phyloP scores from a whole-genome alignment of 2,888 invertebrate species.

The Linnaemya vulpina region DNA sequence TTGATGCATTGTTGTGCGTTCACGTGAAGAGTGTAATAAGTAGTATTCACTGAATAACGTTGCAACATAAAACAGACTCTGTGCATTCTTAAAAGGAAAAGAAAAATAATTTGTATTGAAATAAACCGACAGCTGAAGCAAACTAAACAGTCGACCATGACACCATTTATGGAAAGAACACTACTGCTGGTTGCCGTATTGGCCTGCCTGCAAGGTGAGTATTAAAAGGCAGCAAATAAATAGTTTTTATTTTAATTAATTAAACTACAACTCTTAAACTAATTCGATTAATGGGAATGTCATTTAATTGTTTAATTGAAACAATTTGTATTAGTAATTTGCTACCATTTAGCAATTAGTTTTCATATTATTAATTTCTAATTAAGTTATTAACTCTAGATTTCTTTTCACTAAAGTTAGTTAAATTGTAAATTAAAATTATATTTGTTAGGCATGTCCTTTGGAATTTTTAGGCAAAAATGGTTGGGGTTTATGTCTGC shows the following conservation, averaged over 20 bases:
- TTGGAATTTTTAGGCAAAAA: too few species aligned
- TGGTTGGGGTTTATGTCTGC: too few species aligned
- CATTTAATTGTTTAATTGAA: constrained; percentile 12
- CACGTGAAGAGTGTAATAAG: neutral
- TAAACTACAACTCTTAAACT: constrained; percentile 12
- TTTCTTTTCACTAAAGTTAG: neutral
- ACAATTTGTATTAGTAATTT: neutral
- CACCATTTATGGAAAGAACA: constrained; percentile 81
- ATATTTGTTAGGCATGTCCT: too few species aligned
- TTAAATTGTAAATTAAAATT: too few species aligned
- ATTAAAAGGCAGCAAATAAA: neutral
- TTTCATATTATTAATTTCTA: neutral
- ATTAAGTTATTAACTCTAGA: too few species aligned
- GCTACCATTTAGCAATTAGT: neutral
- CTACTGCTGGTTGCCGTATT: constrained; percentile 80
- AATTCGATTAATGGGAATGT: constrained; percentile 37
- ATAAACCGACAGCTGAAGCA: constrained; percentile 26
- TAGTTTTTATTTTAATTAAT: constrained; percentile 14
- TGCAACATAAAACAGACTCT: constrained; percentile 16
- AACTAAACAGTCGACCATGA: constrained; percentile 75
- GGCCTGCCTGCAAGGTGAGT: constrained; percentile 81
- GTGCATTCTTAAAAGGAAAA: neutral
- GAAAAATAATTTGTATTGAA: constrained; percentile 1
- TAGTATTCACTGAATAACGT: constrained; percentile 36
- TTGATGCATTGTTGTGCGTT: constrained; percentile 20